Evolutionary conservation across 1,140 invertebrate genomes (phyloP).

Genomic region (Aphaenogaster floridana): DNA sequence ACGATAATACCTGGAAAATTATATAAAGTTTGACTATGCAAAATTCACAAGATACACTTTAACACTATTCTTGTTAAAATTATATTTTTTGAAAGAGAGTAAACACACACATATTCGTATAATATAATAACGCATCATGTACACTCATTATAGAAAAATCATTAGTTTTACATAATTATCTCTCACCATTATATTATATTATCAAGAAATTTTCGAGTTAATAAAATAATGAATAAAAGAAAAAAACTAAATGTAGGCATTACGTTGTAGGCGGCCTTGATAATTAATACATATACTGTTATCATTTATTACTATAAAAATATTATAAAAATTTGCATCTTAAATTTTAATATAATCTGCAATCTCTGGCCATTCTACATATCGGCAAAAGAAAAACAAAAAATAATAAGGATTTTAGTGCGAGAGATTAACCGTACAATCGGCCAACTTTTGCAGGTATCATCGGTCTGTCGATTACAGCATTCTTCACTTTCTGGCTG

Average conservation of each 20-base stretch:
- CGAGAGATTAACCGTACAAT: background rate
- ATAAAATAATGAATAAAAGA: background rate
- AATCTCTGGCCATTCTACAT: background rate
- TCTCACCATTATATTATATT: background rate
- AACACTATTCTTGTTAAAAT: slow-evolving; percentile 14
- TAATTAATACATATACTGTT: background rate
- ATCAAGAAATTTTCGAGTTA: background rate
- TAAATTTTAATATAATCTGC: slow-evolving; percentile 4
- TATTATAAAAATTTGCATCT: background rate
- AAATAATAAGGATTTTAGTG: background rate
- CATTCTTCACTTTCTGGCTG: slow-evolving; percentile 34
- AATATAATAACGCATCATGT: background rate
- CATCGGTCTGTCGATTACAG: background rate
- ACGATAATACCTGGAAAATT: slow-evolving; percentile 8
- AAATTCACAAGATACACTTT: slow-evolving; percentile 10
- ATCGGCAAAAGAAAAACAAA: background rate
- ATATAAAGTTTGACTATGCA: background rate
- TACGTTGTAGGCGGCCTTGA: background rate
- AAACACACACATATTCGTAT: background rate
- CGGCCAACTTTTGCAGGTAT: background rate
- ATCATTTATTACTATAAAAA: background rate
- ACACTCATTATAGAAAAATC: background rate
- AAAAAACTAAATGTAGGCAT: background rate
- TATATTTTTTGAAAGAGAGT: background rate
- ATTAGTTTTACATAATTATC: background rate